Conservation (phyloP, 1,140 invertebrate species). For the Tenebrio molitor region DNA sequence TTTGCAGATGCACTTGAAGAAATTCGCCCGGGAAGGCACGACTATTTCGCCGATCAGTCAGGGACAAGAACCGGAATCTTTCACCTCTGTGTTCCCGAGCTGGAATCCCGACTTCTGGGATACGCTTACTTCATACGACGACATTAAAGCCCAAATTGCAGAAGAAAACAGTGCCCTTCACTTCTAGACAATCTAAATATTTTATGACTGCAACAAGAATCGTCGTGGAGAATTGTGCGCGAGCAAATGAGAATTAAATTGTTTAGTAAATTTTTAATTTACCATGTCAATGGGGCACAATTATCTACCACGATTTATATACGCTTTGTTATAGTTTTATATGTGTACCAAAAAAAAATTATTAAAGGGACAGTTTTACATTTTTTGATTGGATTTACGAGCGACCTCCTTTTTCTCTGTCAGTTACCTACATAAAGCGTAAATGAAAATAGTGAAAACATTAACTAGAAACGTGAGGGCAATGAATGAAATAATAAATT, state of each 20-base stretch:
- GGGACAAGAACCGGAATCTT: constrained; percentile 76
- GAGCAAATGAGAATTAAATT: too few relatives aligned
- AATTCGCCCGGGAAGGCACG: constrained; percentile 71
- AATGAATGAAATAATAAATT: too few relatives aligned
- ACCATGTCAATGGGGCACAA: too few relatives aligned
- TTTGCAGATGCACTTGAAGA: constrained; percentile 74
- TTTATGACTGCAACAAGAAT: too few relatives aligned
- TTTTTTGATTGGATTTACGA: neutral
- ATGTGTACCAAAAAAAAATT: constrained; percentile 1
- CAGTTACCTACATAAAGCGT: too few relatives aligned
- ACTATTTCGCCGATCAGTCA: constrained; percentile 76
- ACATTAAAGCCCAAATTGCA: constrained; percentile 45
- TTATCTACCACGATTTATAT: too few relatives aligned
- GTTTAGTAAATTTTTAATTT: too few relatives aligned
- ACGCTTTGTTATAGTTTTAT: too few relatives aligned
- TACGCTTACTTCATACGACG: constrained; percentile 46
- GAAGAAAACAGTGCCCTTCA: constrained; percentile 39
- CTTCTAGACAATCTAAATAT: constrained; percentile 8
- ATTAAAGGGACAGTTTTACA: constrained; percentile 27
- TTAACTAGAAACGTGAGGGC: too few relatives aligned
- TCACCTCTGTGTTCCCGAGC: constrained; percentile 77
- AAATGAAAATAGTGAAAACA: too few relatives aligned
- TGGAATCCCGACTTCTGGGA: constrained; percentile 78
- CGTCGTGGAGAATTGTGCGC: too few relatives aligned
- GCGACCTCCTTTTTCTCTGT: too few relatives aligned